phyloP scores from a whole-genome alignment of 1,140 invertebrate genomes.

The Achroia grisella region DNA sequence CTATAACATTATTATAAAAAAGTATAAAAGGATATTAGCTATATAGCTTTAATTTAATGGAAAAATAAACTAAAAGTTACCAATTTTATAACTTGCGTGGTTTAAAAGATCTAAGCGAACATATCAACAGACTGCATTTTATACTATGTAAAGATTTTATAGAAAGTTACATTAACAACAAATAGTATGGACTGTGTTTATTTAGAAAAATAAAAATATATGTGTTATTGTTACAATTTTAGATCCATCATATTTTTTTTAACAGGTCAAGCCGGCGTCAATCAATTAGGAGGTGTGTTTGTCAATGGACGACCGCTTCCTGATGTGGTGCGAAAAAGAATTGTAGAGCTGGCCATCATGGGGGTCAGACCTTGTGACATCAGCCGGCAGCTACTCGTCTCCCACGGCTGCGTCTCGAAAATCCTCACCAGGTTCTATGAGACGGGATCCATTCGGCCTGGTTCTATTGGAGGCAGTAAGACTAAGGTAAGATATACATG shows the following conservation, averaged over 20 bases:
- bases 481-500: constrained; percentile 82
- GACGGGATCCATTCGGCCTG: constrained; percentile 93
- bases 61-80: too few species aligned
- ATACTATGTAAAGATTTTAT: background rate
- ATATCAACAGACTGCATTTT: too few species aligned
- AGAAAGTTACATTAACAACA: too few species aligned
- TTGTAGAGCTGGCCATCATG: constrained; percentile 93
- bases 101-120: too few species aligned
- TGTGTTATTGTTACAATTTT: too few species aligned
- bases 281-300: constrained; percentile 96
- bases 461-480: constrained; percentile 92
- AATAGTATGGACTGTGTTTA: too few species aligned
- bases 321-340: constrained; percentile 93
- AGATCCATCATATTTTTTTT: constrained; percentile 19
- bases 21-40: too few species aligned
- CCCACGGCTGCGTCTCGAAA: constrained; percentile 93
- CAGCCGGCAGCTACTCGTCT: constrained; percentile 94
- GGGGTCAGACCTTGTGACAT: constrained; percentile 97
- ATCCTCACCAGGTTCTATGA: constrained; percentile 97
- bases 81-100: too few species aligned
- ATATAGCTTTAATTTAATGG: too few species aligned
- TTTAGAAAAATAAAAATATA: too few species aligned
- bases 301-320: constrained; percentile 96
- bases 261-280: constrained; percentile 94
- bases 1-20: too few species aligned